These are phyloP conservation scores for Stictocephala bisonia DNA, from an alignment of 2,888 invertebrate species.

Conservation along the genomic window DNA sequence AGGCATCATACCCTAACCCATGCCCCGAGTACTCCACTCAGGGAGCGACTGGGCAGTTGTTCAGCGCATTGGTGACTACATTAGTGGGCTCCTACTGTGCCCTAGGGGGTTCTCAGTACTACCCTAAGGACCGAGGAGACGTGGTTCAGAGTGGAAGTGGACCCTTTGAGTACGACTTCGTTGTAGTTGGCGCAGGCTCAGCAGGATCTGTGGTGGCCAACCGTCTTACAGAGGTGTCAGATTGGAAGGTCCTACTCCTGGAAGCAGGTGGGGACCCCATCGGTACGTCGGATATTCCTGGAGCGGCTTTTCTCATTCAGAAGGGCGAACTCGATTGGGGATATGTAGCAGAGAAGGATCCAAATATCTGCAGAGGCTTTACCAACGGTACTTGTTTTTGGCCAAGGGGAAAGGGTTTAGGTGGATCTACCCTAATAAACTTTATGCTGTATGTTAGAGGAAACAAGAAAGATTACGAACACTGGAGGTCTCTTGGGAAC, in stretches of 20 bases:
- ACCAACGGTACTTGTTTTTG: constrained; percentile 65
- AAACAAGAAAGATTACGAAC: constrained; percentile 73
- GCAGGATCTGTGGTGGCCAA: constrained; percentile 69
- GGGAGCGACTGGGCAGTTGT: constrained; percentile 67
- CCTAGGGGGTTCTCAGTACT: constrained; percentile 66
- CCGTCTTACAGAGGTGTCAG: constrained; percentile 65
- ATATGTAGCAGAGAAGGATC: constrained; percentile 67
- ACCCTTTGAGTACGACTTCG: constrained; percentile 61
- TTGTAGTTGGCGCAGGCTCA: constrained; percentile 64
- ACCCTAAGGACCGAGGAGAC: constrained; percentile 68
- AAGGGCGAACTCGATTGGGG: constrained; percentile 61
- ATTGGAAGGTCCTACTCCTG: constrained; percentile 67
- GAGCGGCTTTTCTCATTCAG: constrained; percentile 62
- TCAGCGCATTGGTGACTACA: constrained; percentile 70
- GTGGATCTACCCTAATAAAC: constrained; percentile 74
- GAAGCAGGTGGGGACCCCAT: constrained; percentile 69
- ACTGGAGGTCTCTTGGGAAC: constrained; percentile 73
- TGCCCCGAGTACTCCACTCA: constrained; percentile 55
- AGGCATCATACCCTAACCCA: constrained; percentile 51
- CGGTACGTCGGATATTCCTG: constrained; percentile 65
- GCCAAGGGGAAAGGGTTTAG: constrained; percentile 73
- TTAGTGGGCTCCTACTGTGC: constrained; percentile 72
- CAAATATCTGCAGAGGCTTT: constrained; percentile 63
- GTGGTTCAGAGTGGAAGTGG: neutral
- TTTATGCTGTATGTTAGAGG: constrained; percentile 75